Percentiles rank a stretch among this genome's conserved stretches.
These are phyloP conservation scores for Physella acuta DNA, from an alignment of 1,140 invertebrate genomes.

Conservation along the genomic window DNA sequence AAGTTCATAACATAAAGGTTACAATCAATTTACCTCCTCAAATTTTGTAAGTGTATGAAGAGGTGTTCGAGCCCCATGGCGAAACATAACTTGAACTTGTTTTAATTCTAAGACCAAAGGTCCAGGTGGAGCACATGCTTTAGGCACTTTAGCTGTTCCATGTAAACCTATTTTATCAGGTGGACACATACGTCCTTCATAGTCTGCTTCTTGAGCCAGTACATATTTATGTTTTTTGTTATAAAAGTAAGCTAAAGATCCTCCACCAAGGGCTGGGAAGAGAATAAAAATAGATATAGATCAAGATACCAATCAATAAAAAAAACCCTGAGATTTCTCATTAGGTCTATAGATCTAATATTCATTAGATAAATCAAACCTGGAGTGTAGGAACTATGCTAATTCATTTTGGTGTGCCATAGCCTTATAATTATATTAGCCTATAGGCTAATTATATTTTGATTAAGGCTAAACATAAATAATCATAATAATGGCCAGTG, in stretches of 20 bases:
- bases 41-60: constrained; percentile 37
- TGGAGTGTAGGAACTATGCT: too few relatives aligned
- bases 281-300: not conserved
- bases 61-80: constrained; percentile 52
- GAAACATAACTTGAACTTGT: constrained; percentile 47
- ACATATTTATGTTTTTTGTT: not conserved
- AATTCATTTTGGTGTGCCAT: too few relatives aligned
- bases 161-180: too few relatives aligned
- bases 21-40: constrained; percentile 39
- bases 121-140: not conserved
- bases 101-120: constrained; percentile 21
- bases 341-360: too few relatives aligned
- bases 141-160: not conserved
- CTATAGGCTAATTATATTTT: too few relatives aligned
- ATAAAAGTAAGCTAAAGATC: not conserved
- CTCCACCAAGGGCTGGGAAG: constrained; percentile 1
- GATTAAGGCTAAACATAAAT: too few relatives aligned
- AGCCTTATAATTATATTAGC: too few relatives aligned
- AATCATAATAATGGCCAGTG: too few relatives aligned
- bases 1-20: not conserved
- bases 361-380: too few relatives aligned
- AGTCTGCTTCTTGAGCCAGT: not conserved
- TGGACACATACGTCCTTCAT: not conserved
- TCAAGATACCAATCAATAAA: not conserved
- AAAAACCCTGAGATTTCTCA: too few relatives aligned